Evolutionary conservation across 2,797 vertebrate genomes (phyloP), one percentile per base, ranked within the genome.

Genomic region (Diplodus puntazzo): DNA sequence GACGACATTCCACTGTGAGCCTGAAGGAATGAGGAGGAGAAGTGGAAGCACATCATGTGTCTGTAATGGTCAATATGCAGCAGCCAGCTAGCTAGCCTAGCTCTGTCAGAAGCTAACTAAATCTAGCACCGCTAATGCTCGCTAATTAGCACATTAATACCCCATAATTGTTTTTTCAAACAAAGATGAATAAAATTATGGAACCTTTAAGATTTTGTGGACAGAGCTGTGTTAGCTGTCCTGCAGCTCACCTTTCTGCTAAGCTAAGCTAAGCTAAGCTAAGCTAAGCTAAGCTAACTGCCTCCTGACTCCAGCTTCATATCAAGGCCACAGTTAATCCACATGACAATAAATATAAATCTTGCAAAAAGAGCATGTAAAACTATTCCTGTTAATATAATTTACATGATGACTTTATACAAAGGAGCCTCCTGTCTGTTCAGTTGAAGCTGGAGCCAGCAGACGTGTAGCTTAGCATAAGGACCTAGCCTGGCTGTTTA

Each of bases 21-120:
- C 48, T 30, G 77, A 60, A 30, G 55, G 64, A 78, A 78, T 8
- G 7, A 62, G 60, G 21, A 25, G 60, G 39, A 71, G 53, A 65
- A 16, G 39, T 42, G 21, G 69, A 59, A 58, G 11, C 0, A 16
- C 7, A 30, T 52, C 6, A 62, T n/a, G 23, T 18, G 14, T 30
- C 18, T 52, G 12, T 71, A 12, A 39, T 0, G 1, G 18, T 17
- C n/a, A 21, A 30, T n/a, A n/a, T 11, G 2, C 25, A 11, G 42
- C n/a, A 54, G n/a, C 3, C 0, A 2, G 10, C 43, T 54, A 43
- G 39, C 17, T 68, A 18, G 7, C 23, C 46, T 27, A 9, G 21
- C n/a, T 30, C 27, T 30, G 27, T 30, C 27, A 30, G 27, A 30
- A 30, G 4, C 1, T 45, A 46, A 3, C 23, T 3, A 18, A 18